A percentile compares a stretch with the other conserved stretches of the same genome.
phyloP scores from a whole-genome alignment of 2,888 invertebrate species.

The Pyrocoelia pectoralis region DNA sequence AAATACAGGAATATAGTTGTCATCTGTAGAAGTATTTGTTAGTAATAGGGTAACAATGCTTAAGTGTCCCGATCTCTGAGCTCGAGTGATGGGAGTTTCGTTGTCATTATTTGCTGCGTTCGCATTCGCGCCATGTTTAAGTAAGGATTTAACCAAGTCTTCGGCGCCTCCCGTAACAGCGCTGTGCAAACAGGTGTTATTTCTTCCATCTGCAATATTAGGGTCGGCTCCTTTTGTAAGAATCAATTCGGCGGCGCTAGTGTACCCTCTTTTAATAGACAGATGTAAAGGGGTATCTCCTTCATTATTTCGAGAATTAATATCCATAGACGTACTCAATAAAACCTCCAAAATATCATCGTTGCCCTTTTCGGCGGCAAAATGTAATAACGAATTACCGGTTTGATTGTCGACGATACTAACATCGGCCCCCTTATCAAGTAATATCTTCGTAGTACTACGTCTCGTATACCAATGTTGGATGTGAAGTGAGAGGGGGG shows the following conservation, averaged over 20 bases:
- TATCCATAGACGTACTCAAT: not conserved
- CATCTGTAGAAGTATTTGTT: not conserved
- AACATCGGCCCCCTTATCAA: constrained; percentile 1
- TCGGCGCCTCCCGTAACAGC: not conserved
- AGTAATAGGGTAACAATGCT: not conserved
- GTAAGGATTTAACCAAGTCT: not conserved
- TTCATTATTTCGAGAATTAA: not conserved
- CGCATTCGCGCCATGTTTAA: not conserved
- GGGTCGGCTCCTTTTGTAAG: not conserved
- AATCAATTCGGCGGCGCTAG: not conserved
- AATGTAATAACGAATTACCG: not conserved
- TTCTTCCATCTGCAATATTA: not conserved
- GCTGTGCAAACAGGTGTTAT: not conserved
- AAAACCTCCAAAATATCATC: not conserved
- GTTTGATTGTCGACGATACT: not conserved
- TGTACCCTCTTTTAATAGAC: not conserved
- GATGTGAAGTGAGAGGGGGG: not conserved
- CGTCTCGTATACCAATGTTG: not conserved
- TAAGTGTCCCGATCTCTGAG: not conserved
- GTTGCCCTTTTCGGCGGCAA: not conserved
- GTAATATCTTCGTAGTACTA: not conserved
- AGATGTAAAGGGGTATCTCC: not conserved
- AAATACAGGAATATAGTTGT: not conserved
- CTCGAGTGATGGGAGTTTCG: not conserved
- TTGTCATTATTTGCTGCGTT: not conserved